Conservation (phyloP, 2,797 vertebrate species). For the Enteromius viviparus region DNA sequence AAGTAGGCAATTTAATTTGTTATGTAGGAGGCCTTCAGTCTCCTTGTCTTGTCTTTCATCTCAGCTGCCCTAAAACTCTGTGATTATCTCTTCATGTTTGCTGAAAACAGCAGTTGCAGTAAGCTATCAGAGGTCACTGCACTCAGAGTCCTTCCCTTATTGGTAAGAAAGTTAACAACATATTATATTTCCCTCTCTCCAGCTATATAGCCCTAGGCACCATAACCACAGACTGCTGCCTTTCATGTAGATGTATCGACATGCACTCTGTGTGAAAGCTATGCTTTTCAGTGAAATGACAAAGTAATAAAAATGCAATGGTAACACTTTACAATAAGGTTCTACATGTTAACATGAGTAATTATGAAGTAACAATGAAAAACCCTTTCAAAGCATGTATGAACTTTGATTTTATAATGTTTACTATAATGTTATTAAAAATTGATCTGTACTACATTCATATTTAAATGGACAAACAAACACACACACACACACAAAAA, state of each 20-base stretch:
- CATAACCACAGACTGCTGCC: neutral
- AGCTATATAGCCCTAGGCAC: neutral
- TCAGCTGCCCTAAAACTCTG: neutral
- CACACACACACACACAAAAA: too few relatives aligned
- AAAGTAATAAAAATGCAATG: neutral
- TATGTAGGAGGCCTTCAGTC: neutral
- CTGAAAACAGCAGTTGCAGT: conserved; percentile 15
- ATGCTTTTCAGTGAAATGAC: neutral
- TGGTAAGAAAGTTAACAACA: neutral
- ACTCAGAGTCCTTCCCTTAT: neutral
- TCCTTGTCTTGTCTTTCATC: conserved; percentile 29
- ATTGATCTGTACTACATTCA: neutral
- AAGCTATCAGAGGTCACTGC: neutral
- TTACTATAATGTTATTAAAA: neutral
- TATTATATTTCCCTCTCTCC: neutral
- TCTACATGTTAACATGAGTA: neutral
- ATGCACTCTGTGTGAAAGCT: neutral
- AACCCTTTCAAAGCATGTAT: neutral
- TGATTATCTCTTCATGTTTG: conserved; percentile 32
- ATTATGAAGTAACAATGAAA: too few relatives aligned
- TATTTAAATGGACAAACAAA: too few relatives aligned
- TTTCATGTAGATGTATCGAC: neutral
- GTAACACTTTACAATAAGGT: neutral
- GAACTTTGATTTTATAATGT: neutral
- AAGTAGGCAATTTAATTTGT: neutral